Conservation (phyloP, 2,113 vertebrate genomes). For the Tympanuchus pallidicinctus region DNA sequence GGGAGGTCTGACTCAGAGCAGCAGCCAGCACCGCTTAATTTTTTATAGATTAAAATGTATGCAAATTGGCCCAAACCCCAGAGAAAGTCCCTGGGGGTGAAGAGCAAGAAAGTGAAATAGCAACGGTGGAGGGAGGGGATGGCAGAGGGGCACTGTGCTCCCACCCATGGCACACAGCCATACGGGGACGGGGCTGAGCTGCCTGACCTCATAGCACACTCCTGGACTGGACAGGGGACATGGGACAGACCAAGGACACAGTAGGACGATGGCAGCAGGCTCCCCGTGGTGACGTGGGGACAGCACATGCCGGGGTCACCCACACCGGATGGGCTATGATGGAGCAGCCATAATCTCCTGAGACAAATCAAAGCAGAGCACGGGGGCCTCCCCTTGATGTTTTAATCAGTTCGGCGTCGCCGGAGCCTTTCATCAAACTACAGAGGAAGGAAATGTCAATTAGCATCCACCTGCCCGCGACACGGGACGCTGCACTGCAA, state of each 20-base stretch:
- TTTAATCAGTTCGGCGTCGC: conserved; percentile 62
- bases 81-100: conserved; percentile 80
- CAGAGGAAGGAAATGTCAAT: conserved; percentile 68
- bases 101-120: conserved; percentile 72
- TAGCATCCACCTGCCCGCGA: conserved; percentile 49
- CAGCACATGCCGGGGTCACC: fast-evolving
- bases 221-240: background rate
- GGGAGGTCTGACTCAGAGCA: conserved; percentile 79
- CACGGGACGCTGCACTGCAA: fast-evolving
- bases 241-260: background rate
- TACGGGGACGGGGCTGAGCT: background rate
- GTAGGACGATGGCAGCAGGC: fast-evolving
- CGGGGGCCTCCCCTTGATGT: conserved; percentile 64
- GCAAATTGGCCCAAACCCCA: conserved; percentile 83
- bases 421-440: conserved; percentile 67
- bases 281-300: background rate
- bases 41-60: conserved; percentile 86
- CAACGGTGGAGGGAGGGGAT: background rate
- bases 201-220: background rate
- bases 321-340: background rate
- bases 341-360: background rate
- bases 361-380: conserved; percentile 59
- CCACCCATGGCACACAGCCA: fast-evolving
- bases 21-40: conserved; percentile 80
- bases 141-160: background rate